phyloP scores from a whole-genome alignment of 1,140 invertebrate genomes.

The Conus betulinus region DNA sequence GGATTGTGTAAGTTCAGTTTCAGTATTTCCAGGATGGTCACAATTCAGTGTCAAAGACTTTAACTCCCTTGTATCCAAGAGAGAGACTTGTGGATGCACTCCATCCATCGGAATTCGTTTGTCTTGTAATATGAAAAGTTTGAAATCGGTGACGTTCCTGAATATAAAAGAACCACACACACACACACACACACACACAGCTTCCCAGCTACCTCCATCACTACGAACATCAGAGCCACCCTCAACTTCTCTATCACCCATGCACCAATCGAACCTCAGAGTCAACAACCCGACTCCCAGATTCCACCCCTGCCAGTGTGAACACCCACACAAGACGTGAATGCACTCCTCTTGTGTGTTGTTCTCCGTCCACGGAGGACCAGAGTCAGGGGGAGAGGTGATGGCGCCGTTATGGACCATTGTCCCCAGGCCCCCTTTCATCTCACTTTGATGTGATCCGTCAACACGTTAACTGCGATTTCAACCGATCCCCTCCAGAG shows the following conservation, averaged over 20 bases:
- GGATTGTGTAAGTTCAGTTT: too few species aligned
- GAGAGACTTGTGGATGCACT: too few species aligned
- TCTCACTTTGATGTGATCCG: constrained; percentile 22
- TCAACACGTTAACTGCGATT: constrained; percentile 8
- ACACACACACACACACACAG: not conserved
- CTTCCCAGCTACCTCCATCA: not conserved
- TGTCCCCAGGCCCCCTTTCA: not conserved
- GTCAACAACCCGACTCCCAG: not conserved
- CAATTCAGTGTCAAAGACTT: too few species aligned
- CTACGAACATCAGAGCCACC: not conserved
- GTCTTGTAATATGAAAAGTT: too few species aligned
- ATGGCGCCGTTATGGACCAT: not conserved
- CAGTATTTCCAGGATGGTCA: too few species aligned
- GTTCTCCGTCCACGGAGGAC: not conserved
- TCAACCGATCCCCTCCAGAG: not conserved
- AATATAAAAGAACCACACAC: not conserved
- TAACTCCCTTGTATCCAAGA: too few species aligned
- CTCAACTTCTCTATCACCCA: not conserved
- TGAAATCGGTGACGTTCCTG: too few species aligned
- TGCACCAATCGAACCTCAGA: not conserved
- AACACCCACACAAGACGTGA: not conserved
- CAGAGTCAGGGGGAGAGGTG: not conserved
- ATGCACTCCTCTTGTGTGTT: not conserved
- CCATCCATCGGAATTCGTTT: too few species aligned
- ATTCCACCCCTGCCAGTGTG: not conserved